Evolutionary conservation across 2,888 invertebrate species (phyloP).

Genomic region (Lampropteryx suffumata): DNA sequence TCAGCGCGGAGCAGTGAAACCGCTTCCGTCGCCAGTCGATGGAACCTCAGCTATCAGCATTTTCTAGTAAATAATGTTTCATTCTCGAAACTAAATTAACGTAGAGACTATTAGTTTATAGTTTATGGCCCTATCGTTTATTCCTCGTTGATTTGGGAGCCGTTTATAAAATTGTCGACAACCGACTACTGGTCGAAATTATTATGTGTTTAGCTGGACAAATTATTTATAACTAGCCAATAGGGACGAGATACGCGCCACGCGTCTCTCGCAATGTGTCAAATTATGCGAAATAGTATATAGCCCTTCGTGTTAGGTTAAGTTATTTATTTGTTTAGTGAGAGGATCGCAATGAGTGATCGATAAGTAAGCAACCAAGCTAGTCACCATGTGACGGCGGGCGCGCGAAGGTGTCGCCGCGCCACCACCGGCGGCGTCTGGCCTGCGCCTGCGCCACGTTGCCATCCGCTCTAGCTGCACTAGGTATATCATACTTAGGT

Average conservation of each 20-base stretch:
- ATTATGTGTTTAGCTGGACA: constrained; percentile 73
- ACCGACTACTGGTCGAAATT: constrained; percentile 51
- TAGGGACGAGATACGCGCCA: constrained; percentile 47
- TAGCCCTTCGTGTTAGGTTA: constrained; percentile 63
- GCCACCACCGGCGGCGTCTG: too few species aligned
- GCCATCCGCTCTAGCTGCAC: constrained; percentile 67
- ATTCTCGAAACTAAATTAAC: constrained; percentile 74
- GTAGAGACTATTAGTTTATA: constrained; percentile 75
- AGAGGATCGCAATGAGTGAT: constrained; percentile 68
- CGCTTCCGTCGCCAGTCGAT: constrained; percentile 33
- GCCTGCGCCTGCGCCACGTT: constrained; percentile 59
- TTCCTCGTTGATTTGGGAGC: constrained; percentile 51
- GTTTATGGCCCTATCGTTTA: constrained; percentile 47
- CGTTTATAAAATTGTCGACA: constrained; percentile 48
- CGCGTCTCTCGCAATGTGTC: constrained; percentile 58
- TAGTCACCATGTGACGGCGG: constrained; percentile 73
- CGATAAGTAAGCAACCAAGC: constrained; percentile 76
- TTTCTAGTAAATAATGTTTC: constrained; percentile 76
- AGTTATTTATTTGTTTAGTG: constrained; percentile 80
- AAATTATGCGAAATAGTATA: constrained; percentile 56
- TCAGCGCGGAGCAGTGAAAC: constrained; percentile 47
- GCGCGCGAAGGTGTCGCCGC: constrained; percentile 19
- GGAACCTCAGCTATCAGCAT: constrained; percentile 75
- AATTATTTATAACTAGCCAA: constrained; percentile 70
- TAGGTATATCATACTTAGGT: too few species aligned